A percentile compares a stretch with the other conserved stretches of the same genome.
These are phyloP conservation scores for Urocyon cinereoargenteus DNA, from an alignment of 2,797 vertebrate species.

Conservation along the genomic window DNA sequence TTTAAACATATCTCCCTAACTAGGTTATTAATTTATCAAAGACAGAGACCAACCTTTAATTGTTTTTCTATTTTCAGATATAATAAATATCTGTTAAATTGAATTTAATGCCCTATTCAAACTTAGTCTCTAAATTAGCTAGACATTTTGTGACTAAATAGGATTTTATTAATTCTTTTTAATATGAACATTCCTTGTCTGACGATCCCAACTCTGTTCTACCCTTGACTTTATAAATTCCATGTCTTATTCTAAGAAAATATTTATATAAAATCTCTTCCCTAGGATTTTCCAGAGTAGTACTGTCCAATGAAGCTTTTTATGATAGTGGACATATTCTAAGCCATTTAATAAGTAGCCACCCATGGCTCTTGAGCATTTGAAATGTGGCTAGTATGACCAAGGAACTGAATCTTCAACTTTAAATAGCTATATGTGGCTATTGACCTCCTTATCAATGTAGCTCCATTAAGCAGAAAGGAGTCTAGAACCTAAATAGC, in stretches of 20 bases:
- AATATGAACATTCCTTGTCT: conserved; percentile 2
- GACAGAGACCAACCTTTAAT: neutral
- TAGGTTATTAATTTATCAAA: neutral
- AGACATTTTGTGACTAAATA: conserved; percentile 29
- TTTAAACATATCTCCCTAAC: neutral
- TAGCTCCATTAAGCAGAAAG: neutral
- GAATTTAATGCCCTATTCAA: neutral
- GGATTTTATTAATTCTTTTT: conserved; percentile 29
- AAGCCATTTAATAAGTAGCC: neutral
- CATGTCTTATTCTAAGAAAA: neutral
- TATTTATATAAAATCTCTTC: conserved; percentile 34
- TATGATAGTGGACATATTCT: neutral
- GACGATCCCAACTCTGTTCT: neutral
- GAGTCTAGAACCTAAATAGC: neutral
- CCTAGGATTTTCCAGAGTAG: neutral
- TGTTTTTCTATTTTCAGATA: neutral
- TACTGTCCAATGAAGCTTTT: neutral
- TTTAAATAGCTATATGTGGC: neutral
- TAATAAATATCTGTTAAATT: conserved; percentile 19
- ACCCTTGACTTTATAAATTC: neutral
- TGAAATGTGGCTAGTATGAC: neutral
- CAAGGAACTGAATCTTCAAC: neutral
- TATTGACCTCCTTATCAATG: neutral
- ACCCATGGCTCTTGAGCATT: neutral
- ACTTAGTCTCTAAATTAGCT: conserved; percentile 26